These are phyloP conservation scores for Cetonia aurata DNA, from an alignment of 2,888 invertebrate species.

Conservation along the genomic window DNA sequence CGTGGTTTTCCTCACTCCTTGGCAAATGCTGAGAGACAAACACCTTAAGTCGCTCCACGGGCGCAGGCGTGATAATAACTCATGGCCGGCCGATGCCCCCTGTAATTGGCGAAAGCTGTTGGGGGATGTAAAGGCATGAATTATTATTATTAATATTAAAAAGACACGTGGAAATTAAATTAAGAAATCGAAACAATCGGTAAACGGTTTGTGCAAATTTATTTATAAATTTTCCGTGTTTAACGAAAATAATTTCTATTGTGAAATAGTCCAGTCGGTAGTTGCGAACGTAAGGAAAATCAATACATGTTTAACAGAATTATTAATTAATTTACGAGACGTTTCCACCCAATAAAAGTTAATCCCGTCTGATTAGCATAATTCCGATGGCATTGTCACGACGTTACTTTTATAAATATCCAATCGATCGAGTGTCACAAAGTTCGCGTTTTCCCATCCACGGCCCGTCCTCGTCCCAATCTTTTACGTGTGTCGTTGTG, in stretches of 20 bases:
- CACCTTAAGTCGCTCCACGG: too few relatives aligned
- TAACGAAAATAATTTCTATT: constrained; percentile 7
- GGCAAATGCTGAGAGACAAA: too few relatives aligned
- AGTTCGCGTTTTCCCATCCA: not conserved
- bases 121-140: too few relatives aligned
- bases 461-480: constrained; percentile 20
- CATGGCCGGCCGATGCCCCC: too few relatives aligned
- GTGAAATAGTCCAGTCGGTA: not conserved
- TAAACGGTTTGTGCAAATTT: constrained; percentile 3
- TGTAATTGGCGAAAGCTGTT: too few relatives aligned
- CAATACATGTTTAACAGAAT: constrained; percentile 36
- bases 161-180: not conserved
- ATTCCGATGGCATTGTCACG: constrained; percentile 33
- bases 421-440: constrained; percentile 20
- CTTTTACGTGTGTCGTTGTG: constrained; percentile 16
- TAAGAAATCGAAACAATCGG: not conserved
- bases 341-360: constrained; percentile 35
- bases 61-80: too few relatives aligned
- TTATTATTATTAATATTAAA: too few relatives aligned
- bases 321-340: constrained; percentile 40
- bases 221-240: constrained; percentile 11
- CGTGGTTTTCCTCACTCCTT: too few relatives aligned
- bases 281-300: not conserved
- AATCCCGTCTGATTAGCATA: constrained; percentile 36
- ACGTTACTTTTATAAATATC: constrained; percentile 36